A percentile compares a stretch with the other conserved stretches of the same genome.
Evolutionary conservation across 2,113 vertebrate species (phyloP).

Genomic region (Ailuropoda melanoleuca): DNA sequence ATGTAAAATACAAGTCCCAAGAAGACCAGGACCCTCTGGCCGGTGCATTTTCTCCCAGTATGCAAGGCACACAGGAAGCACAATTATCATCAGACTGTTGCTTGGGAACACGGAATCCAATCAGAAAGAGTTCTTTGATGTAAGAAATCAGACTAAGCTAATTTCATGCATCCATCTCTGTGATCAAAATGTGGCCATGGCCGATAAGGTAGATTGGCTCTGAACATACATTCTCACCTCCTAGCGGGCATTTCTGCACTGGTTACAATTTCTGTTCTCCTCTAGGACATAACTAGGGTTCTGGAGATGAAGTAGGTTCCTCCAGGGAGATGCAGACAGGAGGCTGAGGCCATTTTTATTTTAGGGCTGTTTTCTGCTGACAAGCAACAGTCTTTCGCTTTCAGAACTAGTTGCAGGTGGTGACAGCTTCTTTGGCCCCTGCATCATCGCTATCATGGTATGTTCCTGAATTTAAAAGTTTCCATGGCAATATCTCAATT

Average conservation of each 20-base stretch:
- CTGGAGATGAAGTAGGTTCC: neutral
- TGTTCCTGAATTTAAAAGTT: neutral
- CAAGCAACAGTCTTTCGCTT: neutral
- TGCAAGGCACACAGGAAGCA: neutral
- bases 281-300: neutral
- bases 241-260: neutral
- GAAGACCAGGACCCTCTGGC: neutral
- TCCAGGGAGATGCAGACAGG: neutral
- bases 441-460: neutral
- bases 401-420: neutral
- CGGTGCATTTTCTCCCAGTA: neutral
- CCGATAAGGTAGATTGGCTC: neutral
- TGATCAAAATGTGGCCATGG: neutral
- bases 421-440: neutral
- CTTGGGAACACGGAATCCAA: neutral
- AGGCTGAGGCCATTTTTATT: neutral
- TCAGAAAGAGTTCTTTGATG: neutral
- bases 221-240: neutral
- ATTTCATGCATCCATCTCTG: neutral
- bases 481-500: neutral
- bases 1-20: neutral
- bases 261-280: neutral
- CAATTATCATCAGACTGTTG: neutral
- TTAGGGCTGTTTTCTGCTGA: neutral
- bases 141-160: neutral